Conservation (phyloP, 2,113 vertebrate genomes). For the Chloebia gouldiae region DNA sequence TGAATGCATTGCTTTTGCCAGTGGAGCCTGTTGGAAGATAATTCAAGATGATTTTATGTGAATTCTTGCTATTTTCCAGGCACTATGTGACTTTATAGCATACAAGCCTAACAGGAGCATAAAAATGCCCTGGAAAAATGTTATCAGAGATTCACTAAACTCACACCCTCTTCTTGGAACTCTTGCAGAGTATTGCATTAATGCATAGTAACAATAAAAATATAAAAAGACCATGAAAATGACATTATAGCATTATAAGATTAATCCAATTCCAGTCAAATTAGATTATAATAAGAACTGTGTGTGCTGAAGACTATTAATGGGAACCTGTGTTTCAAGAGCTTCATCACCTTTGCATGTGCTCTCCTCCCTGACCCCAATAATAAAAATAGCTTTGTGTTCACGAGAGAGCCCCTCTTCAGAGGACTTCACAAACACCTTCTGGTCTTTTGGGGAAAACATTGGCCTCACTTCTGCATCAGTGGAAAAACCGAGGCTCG, state of each 20-base stretch:
- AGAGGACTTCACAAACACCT: not conserved
- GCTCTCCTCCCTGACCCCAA: conserved; percentile 49
- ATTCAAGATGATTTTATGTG: not conserved
- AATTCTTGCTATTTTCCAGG: conserved; percentile 20
- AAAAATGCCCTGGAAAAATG: conserved; percentile 57
- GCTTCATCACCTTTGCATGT: not conserved
- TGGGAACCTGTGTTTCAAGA: conserved; percentile 56
- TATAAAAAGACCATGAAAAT: conserved; percentile 68
- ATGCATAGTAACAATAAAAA: conserved; percentile 65
- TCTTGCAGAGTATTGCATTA: conserved; percentile 51
- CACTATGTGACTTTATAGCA: not conserved
- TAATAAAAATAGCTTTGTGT: conserved; percentile 35
- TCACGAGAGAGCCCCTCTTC: not conserved
- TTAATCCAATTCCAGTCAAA: conserved; percentile 70
- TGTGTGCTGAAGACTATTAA: conserved; percentile 51
- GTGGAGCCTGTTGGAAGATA: not conserved
- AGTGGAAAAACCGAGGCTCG: not conserved
- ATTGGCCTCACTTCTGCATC: not conserved
- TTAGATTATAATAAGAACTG: conserved; percentile 69
- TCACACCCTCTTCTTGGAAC: conserved; percentile 32
- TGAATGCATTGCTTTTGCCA: not conserved
- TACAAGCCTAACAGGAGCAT: not conserved
- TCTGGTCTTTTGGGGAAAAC: not conserved
- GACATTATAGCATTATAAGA: conserved; percentile 68
- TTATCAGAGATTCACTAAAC: conserved; percentile 32